Percentiles rank a stretch among this genome's conserved stretches.
phyloP scores from a whole-genome alignment of 2,888 invertebrate genomes.

The Philonicus albiceps region DNA sequence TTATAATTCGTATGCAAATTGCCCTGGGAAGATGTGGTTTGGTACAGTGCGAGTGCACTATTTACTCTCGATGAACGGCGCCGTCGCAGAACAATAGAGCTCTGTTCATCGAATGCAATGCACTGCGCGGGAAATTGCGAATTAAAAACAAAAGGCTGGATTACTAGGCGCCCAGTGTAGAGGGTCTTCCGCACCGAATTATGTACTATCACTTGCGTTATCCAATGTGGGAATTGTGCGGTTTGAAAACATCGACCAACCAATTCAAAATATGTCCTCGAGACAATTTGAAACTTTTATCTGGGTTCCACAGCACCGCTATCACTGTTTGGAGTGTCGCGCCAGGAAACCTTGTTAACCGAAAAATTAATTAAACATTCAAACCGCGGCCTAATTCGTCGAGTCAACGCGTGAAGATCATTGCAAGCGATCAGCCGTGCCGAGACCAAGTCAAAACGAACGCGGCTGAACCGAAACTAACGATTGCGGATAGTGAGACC shows the following conservation, averaged over 20 bases:
- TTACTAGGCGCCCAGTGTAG: background rate
- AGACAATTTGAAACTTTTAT: background rate
- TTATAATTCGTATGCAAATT: background rate
- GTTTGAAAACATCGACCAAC: background rate
- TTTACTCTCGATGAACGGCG: background rate
- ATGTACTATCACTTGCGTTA: background rate
- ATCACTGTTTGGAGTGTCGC: background rate
- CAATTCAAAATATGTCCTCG: background rate
- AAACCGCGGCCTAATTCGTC: background rate
- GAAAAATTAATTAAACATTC: background rate
- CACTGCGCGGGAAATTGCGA: slow-evolving; percentile 6
- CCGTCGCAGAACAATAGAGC: background rate
- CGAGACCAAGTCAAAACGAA: background rate
- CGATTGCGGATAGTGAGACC: background rate
- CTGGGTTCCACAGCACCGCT: background rate
- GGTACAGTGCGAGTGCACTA: background rate
- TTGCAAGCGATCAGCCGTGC: background rate
- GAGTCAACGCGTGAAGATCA: background rate
- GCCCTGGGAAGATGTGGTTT: background rate
- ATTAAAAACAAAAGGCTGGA: background rate
- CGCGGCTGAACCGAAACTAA: background rate
- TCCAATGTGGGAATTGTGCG: background rate
- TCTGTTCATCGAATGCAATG: slow-evolving; percentile 4
- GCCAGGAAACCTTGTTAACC: background rate
- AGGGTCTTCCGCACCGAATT: background rate